Evolutionary conservation across 2,888 invertebrate genomes (phyloP).

Genomic region (Volucella inanis): DNA sequence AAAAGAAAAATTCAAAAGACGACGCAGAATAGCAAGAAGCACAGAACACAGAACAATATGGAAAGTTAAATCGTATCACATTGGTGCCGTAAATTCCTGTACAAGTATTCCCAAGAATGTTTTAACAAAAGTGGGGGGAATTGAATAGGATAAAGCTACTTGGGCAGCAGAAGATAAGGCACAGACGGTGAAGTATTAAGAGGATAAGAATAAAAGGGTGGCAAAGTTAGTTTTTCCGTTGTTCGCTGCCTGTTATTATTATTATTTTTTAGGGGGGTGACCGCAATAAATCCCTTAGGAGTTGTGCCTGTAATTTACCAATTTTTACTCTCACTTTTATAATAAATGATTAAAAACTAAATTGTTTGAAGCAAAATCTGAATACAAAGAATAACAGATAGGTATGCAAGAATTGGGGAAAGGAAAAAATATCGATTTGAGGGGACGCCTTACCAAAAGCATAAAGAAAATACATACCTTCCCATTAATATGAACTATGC

Average conservation of each 20-base stretch:
- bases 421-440: conserved; percentile 70
- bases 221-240: conserved; percentile 50
- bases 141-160: conserved; percentile 64
- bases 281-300: conserved; percentile 64
- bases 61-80: conserved; percentile 75
- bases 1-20: conserved; percentile 53
- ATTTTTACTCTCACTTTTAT: conserved; percentile 54
- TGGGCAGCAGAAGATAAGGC: conserved; percentile 57
- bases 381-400: conserved; percentile 35
- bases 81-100: conserved; percentile 72
- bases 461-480: conserved; percentile 19
- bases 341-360: conserved; percentile 71
- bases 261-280: conserved; percentile 55
- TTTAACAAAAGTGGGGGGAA: conserved; percentile 14
- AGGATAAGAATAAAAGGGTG: conserved; percentile 43
- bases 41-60: conserved; percentile 74
- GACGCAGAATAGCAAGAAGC: conserved; percentile 73
- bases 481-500: conserved; percentile 27
- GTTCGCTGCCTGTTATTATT: conserved; percentile 13
- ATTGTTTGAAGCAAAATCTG: conserved; percentile 58
- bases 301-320: conserved; percentile 66
- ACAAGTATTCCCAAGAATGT: conserved; percentile 62
- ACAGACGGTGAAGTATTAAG: conserved; percentile 65
- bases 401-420: not conserved
- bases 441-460: conserved; percentile 47